Base-by-base conservation (phyloP, 2,113 vertebrate species). In the Progne subis region DNA sequence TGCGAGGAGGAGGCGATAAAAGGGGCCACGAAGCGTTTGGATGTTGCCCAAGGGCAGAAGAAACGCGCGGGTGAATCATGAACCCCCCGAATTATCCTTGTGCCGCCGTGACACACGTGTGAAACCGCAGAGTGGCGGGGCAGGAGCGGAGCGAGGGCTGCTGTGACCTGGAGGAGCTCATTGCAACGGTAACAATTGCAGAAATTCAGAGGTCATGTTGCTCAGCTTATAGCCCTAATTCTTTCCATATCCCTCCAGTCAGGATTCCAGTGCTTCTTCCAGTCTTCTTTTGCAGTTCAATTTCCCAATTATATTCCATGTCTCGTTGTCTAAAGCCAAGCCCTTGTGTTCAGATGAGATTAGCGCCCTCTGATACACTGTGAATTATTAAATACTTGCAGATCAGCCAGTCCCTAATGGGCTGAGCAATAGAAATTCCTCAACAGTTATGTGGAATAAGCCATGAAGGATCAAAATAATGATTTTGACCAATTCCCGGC, bases 181-280 rank as follows among this genome's bases (percentile, higher is more conserved):
- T 67, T 12, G 29, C 41, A 61, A 32, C 44, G 91, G 67, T 43
- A 77, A 49, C 76, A 76, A 91, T 89, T 89, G 28, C 68, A 50
- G 82, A 13, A 13, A 78, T 53, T 37, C 37, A 56, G 92, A 71
- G 76, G 79, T 90, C 93, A 88, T 26, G 64, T 83, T 90, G 76
- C 92, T 94, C 83, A 92, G 88, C 88, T 90, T 81, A 75, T 14
- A 69, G 47, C 49, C 68, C 65, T 93, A 86, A 94, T 94, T 57
- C 82, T 52, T 96, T 71, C 94, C 93, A 81, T 88, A 59, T 29
- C 76, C 71, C 28, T 26, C 31, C 52, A 86, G 85, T n/a, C 44
- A 71, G 72, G 85, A 90, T 71, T 67, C 32, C 64, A 86, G 60
- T 0, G 7, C 90, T 46, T 37, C 37, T 9, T 37, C 37, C 37